These are phyloP conservation scores for Myotis vivesi DNA, from an alignment of 2,797 vertebrate species.

Conservation along the genomic window DNA sequence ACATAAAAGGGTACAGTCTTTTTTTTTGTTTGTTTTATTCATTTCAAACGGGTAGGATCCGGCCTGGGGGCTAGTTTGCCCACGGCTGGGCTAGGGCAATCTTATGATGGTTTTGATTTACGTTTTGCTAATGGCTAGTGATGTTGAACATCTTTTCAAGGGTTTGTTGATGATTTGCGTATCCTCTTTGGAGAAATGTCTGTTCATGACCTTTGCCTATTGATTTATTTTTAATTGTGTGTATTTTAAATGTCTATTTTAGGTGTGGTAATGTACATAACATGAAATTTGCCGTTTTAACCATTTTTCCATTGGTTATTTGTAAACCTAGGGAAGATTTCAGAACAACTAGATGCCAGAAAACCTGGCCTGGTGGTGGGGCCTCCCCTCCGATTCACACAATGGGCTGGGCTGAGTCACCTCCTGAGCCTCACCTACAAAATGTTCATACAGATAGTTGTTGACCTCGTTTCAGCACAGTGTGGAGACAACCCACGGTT, in stretches of 20 bases:
- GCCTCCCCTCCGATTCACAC: not conserved
- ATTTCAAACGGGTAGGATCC: no score
- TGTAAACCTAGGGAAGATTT: not conserved
- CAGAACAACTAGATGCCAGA: not conserved
- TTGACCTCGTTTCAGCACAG: not conserved
- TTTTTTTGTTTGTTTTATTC: no score
- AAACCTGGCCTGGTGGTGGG: not conserved
- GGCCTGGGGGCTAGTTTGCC: no score
- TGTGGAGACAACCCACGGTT: not conserved
- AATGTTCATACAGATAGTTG: not conserved
- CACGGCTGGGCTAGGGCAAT: not conserved
- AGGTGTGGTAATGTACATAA: not conserved
- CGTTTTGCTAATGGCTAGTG: not conserved
- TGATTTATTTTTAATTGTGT: not conserved
- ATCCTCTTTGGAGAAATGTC: not conserved
- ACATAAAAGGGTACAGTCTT: no score
- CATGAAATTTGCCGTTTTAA: not conserved
- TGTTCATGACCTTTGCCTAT: not conserved
- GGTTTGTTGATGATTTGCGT: not conserved
- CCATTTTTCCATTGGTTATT: not conserved
- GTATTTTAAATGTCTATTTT: not conserved
- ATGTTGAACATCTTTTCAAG: not conserved
- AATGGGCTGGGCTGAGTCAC: not conserved
- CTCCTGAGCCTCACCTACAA: not conserved
- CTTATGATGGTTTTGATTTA: not conserved